Conservation (phyloP, 2,113 vertebrate species). For the Orcinus orca region DNA sequence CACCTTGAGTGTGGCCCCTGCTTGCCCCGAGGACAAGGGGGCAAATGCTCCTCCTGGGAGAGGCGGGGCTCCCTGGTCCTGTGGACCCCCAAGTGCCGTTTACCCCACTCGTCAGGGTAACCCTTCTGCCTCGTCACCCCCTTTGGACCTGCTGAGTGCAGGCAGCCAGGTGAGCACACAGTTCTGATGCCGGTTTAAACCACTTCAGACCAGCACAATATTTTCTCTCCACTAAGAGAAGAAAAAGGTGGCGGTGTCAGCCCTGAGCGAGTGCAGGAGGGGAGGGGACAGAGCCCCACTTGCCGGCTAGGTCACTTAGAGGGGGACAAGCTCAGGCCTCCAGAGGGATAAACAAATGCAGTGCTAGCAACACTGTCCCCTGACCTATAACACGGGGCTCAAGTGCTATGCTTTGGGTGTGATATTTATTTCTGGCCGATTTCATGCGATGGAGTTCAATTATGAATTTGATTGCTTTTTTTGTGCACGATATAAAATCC, state of each 20-base stretch:
- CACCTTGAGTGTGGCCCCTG: not conserved
- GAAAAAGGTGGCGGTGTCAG: not conserved
- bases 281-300: not conserved
- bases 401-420: not conserved
- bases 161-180: not conserved
- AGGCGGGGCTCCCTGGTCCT: not conserved
- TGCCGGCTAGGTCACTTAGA: not conserved
- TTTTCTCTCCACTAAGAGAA: not conserved
- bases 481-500: conserved; percentile 77
- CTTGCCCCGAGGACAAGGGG: not conserved
- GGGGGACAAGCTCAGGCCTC: not conserved
- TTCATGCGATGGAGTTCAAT: conserved; percentile 75
- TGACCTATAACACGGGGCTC: not conserved
- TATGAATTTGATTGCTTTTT: conserved; percentile 74
- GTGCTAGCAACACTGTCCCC: not conserved
- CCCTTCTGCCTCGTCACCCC: fast-evolving
- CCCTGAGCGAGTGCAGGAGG: fast-evolving
- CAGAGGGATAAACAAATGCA: not conserved
- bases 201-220: fast-evolving
- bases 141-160: fast-evolving
- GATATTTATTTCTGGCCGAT: conserved; percentile 74
- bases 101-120: not conserved
- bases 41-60: not conserved
- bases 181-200: fast-evolving
- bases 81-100: fast-evolving